Base-by-base conservation (phyloP, 2,113 vertebrate species). In the Columbina picui region DNA sequence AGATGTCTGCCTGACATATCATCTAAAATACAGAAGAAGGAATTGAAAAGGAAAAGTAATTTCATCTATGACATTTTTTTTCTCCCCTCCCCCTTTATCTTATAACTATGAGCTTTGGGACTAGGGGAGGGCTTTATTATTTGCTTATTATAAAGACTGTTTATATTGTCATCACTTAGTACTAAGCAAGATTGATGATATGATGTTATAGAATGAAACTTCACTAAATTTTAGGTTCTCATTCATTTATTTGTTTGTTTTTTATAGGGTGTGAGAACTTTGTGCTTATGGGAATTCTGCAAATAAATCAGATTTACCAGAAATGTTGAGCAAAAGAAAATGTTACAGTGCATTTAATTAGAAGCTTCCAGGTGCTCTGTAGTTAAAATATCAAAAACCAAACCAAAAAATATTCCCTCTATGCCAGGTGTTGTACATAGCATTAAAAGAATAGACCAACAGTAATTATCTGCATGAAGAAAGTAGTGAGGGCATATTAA, bases 1-100 rank as follows among this genome's bases (percentile, higher is more conserved):
- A 96, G 90, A 88, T 93, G 92, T 95, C 91, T 77, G 71, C 86
- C 78, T 77, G 91, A 90, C 73, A 50, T 12, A 67, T 32, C 20
- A 34, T 39, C 59, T 76, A 77, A 93, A 94, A 47, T 76, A 79
- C 18, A 90, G 71, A 60, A 70, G 43, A 93, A 77, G 3, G 15
- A 93, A 65, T 50, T 32, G 34, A 79, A 87, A 91, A 74, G 2
- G 18, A 61, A 8, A 92, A 86, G 36, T 14, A 38, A 32, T 59
- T 92, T 78, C 52, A 84, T 23, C 30, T 60, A 70, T 14, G 30
- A 52, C 47, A 34, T 73, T 25, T 39, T 30, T 30, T 3, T 0
- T n/a, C 23, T n/a, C n/a, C n/a, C 30, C 22, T 25, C n/a, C 1
- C 23, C 7, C 30, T 75, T 73, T 34, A 71, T 32, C 25, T 65